phyloP scores from a whole-genome alignment of 2,797 vertebrate species.

The Nyctalus aviator region DNA sequence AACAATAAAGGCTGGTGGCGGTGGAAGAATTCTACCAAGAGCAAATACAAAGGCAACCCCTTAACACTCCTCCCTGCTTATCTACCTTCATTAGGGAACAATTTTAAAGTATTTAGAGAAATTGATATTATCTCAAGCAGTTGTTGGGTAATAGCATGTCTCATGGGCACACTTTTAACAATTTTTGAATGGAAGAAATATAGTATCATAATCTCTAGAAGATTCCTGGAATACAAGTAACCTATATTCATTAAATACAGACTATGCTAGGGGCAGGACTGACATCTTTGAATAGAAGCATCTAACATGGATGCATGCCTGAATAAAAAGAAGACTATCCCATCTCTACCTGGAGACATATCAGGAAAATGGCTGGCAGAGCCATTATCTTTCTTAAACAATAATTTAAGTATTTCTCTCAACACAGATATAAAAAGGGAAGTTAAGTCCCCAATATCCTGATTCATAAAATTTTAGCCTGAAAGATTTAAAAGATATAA shows the following conservation, averaged over 20 bases:
- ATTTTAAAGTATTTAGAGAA: slow-evolving; percentile 42
- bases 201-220: not conserved
- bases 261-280: not conserved
- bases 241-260: slow-evolving; percentile 5
- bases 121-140: not conserved
- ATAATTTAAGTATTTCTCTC: slow-evolving; percentile 16
- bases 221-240: slow-evolving; percentile 13
- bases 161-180: not conserved
- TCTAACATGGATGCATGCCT: not conserved
- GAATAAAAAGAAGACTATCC: not conserved
- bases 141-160: not conserved
- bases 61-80: not conserved
- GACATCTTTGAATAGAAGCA: not conserved
- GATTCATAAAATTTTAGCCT: slow-evolving; percentile 42
- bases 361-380: not conserved
- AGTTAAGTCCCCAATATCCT: not conserved
- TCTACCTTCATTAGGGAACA: not conserved
- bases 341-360: not conserved
- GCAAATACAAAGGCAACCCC: not conserved
- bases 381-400: not conserved
- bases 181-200: slow-evolving; percentile 40
- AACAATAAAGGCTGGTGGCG: not conserved
- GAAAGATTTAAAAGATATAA: slow-evolving; percentile 24
- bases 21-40: slow-evolving; percentile 32
- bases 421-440: slow-evolving; percentile 36